These are phyloP conservation scores for Nothobranchius furzeri DNA, from an alignment of 2,113 vertebrate species.

Conservation along the genomic window DNA sequence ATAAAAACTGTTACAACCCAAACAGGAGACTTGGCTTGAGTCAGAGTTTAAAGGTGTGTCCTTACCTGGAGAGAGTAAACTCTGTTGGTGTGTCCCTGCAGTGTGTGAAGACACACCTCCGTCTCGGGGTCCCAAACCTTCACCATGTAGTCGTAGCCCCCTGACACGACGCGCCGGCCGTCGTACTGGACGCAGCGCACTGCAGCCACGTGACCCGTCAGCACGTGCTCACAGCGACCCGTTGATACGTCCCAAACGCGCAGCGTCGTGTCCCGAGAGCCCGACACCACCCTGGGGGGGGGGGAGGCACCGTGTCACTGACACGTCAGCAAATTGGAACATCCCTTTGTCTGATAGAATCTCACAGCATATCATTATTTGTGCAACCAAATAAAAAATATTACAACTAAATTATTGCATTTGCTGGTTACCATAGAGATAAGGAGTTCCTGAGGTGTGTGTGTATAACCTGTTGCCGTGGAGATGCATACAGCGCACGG, in stretches of 20 bases:
- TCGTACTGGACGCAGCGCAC: conserved; percentile 97
- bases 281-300: conserved; percentile 89
- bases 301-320: not conserved
- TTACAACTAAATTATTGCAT: not conserved
- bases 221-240: conserved; percentile 92
- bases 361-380: too few species aligned
- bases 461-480: conserved; percentile 89
- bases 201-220: conserved; percentile 94
- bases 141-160: conserved; percentile 98
- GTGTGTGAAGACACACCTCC: conserved; percentile 94
- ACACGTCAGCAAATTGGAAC: too few species aligned
- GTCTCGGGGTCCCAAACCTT: conserved; percentile 98
- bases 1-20: not conserved
- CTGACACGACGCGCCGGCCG: conserved; percentile 93
- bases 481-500: conserved; percentile 97
- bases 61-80: conserved; percentile 94
- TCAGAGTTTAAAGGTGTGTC: not conserved
- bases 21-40: too few species aligned
- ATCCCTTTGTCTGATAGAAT: too few species aligned
- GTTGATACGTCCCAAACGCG: conserved; percentile 94
- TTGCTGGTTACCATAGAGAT: conserved; percentile 60
- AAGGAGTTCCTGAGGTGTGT: conserved; percentile 11
- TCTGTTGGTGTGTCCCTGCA: conserved; percentile 97
- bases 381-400: too few species aligned
- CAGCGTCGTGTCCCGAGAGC: conserved; percentile 93